These are phyloP conservation scores for Pomatorhinus ruficollis DNA, from an alignment of 2,113 vertebrate genomes.

Conservation along the genomic window DNA sequence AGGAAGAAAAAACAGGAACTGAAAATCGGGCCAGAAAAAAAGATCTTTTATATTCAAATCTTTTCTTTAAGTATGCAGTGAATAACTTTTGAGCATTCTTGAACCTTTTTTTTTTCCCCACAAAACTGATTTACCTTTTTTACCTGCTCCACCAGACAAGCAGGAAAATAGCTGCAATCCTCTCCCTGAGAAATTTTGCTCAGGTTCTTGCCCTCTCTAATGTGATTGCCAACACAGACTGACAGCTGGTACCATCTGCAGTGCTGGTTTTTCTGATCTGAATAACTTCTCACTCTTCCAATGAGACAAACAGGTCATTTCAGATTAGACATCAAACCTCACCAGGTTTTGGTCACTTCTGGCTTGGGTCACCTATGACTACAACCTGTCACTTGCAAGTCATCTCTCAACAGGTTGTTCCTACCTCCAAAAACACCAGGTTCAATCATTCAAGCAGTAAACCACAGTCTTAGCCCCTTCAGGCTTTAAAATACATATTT, in stretches of 20 bases:
- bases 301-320: slow-evolving; percentile 39
- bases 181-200: neutral
- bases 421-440: neutral
- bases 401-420: neutral
- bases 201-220: slow-evolving; percentile 36
- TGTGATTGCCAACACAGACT: slow-evolving; percentile 30
- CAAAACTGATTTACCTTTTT: neutral
- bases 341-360: slow-evolving; percentile 20
- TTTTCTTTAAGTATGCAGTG: neutral
- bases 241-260: slow-evolving; percentile 62
- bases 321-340: slow-evolving; percentile 28
- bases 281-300: slow-evolving; percentile 16
- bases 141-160: neutral
- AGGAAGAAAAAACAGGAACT: neutral
- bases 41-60: neutral
- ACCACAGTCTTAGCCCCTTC: neutral
- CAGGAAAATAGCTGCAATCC: neutral
- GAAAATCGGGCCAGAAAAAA: neutral
- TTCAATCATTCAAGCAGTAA: neutral
- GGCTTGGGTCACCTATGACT: neutral
- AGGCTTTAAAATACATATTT: neutral
- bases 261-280: neutral
- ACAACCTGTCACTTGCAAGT: neutral
- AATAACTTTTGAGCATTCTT: neutral
- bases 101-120: neutral